A percentile compares a stretch with the other conserved stretches of the same genome.
Evolutionary conservation across 2,113 vertebrate species (phyloP).

Genomic region (Pipra filicauda): DNA sequence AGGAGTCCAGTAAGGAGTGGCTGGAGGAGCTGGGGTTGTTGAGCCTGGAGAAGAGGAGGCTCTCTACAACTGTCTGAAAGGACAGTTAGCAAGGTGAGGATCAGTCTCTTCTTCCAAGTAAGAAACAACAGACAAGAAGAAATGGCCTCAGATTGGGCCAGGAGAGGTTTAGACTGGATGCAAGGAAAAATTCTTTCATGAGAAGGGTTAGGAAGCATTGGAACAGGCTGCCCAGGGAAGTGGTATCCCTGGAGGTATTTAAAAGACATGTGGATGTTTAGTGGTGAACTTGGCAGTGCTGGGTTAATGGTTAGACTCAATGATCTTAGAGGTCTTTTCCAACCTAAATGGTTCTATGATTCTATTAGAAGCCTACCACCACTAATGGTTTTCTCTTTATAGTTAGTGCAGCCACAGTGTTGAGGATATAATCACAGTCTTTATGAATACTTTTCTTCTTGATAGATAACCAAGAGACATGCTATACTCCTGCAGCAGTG

Average conservation of each 20-base stretch:
- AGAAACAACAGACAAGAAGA: background rate
- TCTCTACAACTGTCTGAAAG: background rate
- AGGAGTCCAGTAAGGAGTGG: background rate
- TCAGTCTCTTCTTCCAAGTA: background rate
- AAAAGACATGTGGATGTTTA: background rate
- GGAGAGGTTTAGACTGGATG: background rate
- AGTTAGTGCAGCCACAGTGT: background rate
- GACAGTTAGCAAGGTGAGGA: background rate
- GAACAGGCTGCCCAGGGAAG: background rate
- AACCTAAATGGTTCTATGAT: background rate
- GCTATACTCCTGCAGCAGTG: background rate
- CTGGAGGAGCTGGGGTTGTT: background rate
- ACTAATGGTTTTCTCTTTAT: background rate
- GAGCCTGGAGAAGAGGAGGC: background rate
- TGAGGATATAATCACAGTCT: background rate
- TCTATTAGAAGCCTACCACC: background rate
- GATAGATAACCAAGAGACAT: background rate
- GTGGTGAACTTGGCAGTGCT: background rate
- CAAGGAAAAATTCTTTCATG: background rate
- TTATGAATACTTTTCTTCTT: background rate
- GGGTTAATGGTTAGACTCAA: background rate
- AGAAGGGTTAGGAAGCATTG: background rate
- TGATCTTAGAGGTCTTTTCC: background rate
- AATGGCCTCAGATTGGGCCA: background rate
- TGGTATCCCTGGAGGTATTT: background rate